These are phyloP conservation scores for Furcifer pardalis DNA, from an alignment of 2,797 vertebrate genomes.

Conservation along the genomic window DNA sequence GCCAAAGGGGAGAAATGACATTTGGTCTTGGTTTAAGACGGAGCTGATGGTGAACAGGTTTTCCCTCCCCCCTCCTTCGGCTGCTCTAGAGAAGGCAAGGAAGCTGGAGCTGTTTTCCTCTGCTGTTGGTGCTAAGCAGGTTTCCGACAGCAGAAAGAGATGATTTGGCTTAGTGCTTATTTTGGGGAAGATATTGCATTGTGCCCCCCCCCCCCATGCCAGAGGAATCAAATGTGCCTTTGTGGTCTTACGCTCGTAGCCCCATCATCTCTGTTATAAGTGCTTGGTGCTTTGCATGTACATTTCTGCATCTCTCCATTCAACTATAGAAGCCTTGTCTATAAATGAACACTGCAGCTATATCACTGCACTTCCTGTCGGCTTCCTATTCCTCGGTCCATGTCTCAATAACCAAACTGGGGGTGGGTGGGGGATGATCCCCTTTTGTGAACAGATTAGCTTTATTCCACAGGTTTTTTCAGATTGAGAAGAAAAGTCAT, in stretches of 20 bases:
- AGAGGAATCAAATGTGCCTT: not conserved
- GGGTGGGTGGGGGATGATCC: not conserved
- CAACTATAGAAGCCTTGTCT: not conserved
- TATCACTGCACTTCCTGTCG: not conserved
- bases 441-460: not conserved
- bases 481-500: not conserved
- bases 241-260: not conserved
- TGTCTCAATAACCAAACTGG: not conserved
- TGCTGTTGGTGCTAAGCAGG: not conserved
- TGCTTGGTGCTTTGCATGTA: not conserved
- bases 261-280: not conserved
- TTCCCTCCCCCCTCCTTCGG: not conserved
- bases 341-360: not conserved
- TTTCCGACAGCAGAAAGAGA: not conserved
- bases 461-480: conserved; percentile 20
- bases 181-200: not conserved
- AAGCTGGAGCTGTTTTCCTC: not conserved
- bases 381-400: not conserved
- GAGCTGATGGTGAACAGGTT: not conserved
- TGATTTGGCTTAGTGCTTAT: not conserved
- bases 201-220: not conserved
- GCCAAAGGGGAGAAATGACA: not conserved
- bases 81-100: not conserved
- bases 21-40: not conserved
- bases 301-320: not conserved